phyloP scores from a whole-genome alignment of 2,888 invertebrate genomes.

The Leptinotarsa juncta region DNA sequence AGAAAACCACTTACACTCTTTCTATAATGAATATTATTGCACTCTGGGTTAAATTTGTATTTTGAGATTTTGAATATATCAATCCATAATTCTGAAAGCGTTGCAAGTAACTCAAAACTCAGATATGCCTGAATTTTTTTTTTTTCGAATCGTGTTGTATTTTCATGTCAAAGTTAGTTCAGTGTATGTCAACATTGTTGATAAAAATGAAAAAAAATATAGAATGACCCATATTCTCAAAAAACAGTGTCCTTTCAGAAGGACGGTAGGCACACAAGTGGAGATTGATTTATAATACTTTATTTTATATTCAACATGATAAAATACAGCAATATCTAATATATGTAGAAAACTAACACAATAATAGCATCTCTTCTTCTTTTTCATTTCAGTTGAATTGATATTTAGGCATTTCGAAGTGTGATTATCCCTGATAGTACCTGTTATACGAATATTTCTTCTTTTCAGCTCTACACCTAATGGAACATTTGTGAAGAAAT shows the following conservation, averaged over 20 bases:
- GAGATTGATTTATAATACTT: too few relatives aligned
- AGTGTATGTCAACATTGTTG: background rate
- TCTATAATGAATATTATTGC: too few relatives aligned
- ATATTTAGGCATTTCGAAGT: conserved; percentile 9
- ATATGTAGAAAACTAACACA: too few relatives aligned
- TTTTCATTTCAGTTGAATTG: conserved; percentile 1
- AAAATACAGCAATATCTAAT: too few relatives aligned
- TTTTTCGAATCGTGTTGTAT: background rate
- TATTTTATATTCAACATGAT: too few relatives aligned
- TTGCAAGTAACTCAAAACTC: background rate
- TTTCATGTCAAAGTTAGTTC: background rate
- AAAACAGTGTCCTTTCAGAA: too few relatives aligned
- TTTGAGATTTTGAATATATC: too few relatives aligned
- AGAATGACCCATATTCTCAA: background rate
- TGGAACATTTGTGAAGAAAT: conserved; percentile 45
- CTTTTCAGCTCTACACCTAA: conserved; percentile 35
- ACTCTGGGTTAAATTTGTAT: too few relatives aligned
- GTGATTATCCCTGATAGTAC: conserved; percentile 44
- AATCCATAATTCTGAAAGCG: too few relatives aligned
- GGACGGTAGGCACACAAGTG: too few relatives aligned
- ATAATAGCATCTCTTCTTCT: conserved; percentile 11
- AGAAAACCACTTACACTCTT: too few relatives aligned
- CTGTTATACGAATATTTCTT: conserved; percentile 34
- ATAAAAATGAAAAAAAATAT: background rate
- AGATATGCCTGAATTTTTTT: background rate